These are phyloP conservation scores for Thalassaphorura encarpata DNA, from an alignment of 1,140 invertebrate genomes.

Conservation along the genomic window DNA sequence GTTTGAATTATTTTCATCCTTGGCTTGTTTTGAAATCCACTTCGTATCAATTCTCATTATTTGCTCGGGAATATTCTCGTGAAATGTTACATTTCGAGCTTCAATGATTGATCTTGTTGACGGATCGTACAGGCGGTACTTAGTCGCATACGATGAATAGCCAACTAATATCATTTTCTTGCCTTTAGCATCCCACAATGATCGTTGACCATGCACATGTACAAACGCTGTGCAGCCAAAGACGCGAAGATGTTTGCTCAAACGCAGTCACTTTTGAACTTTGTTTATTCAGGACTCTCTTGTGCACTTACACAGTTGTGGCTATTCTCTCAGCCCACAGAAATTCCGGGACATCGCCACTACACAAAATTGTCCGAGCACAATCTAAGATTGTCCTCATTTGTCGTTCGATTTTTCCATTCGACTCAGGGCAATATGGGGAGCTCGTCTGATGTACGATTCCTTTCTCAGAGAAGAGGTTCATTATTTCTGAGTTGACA, in stretches of 20 bases:
- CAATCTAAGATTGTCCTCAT: slow-evolving; percentile 38
- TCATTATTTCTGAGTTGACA: slow-evolving; percentile 8
- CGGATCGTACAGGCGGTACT: slow-evolving; percentile 21
- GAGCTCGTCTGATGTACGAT: slow-evolving; percentile 30
- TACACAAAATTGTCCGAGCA: slow-evolving; percentile 34
- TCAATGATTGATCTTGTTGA: neutral
- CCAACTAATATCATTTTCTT: too few species aligned
- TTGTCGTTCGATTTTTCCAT: slow-evolving; percentile 39
- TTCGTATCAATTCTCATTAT: too few species aligned
- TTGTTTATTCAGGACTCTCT: slow-evolving; percentile 7
- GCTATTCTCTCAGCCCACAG: slow-evolving; percentile 40
- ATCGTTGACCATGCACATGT: too few species aligned
- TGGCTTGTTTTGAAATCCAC: neutral
- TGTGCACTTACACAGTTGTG: slow-evolving; percentile 36
- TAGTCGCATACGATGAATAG: too few species aligned
- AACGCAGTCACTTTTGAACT: neutral
- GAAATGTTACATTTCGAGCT: neutral
- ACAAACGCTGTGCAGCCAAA: too few species aligned
- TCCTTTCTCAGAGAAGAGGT: slow-evolving; percentile 3
- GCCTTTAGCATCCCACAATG: neutral
- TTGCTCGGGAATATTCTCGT: too few species aligned
- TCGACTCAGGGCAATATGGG: slow-evolving; percentile 42
- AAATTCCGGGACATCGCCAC: slow-evolving; percentile 29
- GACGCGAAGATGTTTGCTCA: neutral
- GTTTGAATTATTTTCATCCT: too few species aligned